Percentiles rank a stretch among this genome's conserved stretches.
phyloP scores from a whole-genome alignment of 2,113 vertebrate genomes.

The Zonotrichia leucophrys region DNA sequence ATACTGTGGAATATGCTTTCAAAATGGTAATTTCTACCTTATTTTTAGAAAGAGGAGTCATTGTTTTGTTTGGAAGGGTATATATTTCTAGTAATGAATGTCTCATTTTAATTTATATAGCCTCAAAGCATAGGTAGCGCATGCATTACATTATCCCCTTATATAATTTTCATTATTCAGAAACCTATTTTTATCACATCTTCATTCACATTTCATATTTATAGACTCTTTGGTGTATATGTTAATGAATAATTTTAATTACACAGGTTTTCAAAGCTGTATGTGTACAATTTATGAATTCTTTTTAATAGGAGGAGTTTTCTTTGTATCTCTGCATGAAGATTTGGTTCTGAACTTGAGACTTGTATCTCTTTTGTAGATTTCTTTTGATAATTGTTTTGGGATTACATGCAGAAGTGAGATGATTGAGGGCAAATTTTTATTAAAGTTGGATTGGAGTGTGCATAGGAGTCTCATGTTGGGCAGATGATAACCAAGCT shows the following conservation, averaged over 20 bases:
- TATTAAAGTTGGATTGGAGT: not conserved
- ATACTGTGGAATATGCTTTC: not conserved
- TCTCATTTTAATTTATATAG: not conserved
- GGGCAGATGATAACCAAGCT: not conserved
- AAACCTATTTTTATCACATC: not conserved
- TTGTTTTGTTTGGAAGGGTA: not conserved
- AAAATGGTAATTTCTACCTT: not conserved
- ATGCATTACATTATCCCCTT: not conserved
- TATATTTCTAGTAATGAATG: not conserved
- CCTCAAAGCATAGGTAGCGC: not conserved
- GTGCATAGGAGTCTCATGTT: not conserved
- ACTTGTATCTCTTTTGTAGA: not conserved
- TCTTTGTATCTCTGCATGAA: not conserved
- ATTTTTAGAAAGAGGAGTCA: not conserved
- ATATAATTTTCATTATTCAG: not conserved
- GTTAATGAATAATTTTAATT: not conserved
- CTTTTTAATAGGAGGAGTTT: not conserved
- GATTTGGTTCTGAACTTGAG: not conserved
- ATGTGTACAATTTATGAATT: not conserved
- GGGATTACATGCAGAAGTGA: not conserved
- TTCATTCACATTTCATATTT: not conserved
- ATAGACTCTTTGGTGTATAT: not conserved
- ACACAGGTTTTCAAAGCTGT: not conserved
- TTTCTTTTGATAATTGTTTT: not conserved
- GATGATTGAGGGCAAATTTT: not conserved